These are phyloP conservation scores for Tolmerus cingulatus DNA, from an alignment of 2,888 invertebrate species.

Conservation along the genomic window DNA sequence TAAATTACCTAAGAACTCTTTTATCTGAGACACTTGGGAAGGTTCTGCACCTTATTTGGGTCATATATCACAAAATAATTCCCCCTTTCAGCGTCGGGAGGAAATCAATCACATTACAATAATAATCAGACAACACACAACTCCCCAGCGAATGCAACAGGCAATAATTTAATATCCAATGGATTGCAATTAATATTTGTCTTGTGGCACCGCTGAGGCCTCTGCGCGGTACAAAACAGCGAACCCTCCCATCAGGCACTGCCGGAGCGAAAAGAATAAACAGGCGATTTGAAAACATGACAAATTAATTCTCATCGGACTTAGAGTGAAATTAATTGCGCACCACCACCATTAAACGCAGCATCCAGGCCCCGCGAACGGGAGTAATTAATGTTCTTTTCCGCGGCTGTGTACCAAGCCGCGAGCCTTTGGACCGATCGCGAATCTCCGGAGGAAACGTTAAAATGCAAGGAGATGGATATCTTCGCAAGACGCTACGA, in stretches of 20 bases:
- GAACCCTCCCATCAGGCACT: constrained; percentile 2
- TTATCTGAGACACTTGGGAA: not conserved
- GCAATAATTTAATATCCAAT: constrained; percentile 39
- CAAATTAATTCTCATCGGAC: constrained; percentile 43
- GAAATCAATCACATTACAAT: constrained; percentile 25
- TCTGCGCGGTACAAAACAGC: not conserved
- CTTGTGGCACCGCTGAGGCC: not conserved
- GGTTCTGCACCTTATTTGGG: not conserved
- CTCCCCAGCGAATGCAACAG: not conserved
- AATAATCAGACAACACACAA: constrained; percentile 23
- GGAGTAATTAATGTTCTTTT: constrained; percentile 35
- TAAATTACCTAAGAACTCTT: not conserved
- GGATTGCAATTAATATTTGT: constrained; percentile 39
- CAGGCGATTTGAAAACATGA: constrained; percentile 41
- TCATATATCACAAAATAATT: constrained; percentile 27
- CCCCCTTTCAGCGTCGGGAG: constrained; percentile 8
- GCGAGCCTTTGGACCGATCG: not conserved
- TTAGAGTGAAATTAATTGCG: constrained; percentile 42
- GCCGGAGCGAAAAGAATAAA: constrained; percentile 28
- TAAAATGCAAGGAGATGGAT: constrained; percentile 10
- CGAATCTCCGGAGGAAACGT: not conserved
- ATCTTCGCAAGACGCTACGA: constrained; percentile 28
- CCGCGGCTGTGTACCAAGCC: not conserved
- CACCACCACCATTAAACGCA: constrained; percentile 27
- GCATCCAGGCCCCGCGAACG: not conserved